Percentiles rank a stretch among this genome's conserved stretches.
These are phyloP conservation scores for Hoplostethus mediterraneus DNA, from an alignment of 2,797 vertebrate genomes.

Conservation along the genomic window DNA sequence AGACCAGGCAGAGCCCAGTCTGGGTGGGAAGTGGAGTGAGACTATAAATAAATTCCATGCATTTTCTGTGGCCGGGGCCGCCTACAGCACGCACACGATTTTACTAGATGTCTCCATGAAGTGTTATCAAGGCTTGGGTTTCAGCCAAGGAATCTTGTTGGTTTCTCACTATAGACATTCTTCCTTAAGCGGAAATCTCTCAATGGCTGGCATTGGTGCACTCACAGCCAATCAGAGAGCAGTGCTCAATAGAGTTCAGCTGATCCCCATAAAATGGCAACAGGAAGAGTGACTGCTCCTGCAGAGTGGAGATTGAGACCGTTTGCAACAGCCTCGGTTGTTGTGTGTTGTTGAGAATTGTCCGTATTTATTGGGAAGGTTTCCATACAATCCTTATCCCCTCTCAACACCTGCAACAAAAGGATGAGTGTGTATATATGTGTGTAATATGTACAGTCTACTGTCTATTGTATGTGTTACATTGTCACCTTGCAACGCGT, in stretches of 20 bases:
- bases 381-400: too few species aligned
- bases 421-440: too few species aligned
- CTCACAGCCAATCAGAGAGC: slow-evolving; percentile 29
- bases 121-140: slow-evolving; percentile 64
- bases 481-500: too few species aligned
- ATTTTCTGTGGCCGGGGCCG: slow-evolving; percentile 75
- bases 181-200: slow-evolving; percentile 49
- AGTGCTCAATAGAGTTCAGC: neutral
- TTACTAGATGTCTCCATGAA: slow-evolving; percentile 77
- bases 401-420: too few species aligned
- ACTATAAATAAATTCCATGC: slow-evolving; percentile 82
- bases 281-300: neutral
- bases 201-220: slow-evolving; percentile 44
- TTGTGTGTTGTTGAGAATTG: neutral
- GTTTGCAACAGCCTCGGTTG: neutral
- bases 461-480: too few species aligned
- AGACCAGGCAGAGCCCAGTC: slow-evolving; percentile 61
- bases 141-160: slow-evolving; percentile 43
- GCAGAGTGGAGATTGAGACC: neutral
- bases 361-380: too few species aligned
- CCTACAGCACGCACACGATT: slow-evolving; percentile 69
- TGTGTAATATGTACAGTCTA: too few species aligned
- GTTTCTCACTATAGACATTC: slow-evolving; percentile 43
- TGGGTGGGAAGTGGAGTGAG: slow-evolving; percentile 45
- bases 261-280: slow-evolving; percentile 7